These are phyloP conservation scores for Rissa tridactyla DNA, from an alignment of 2,113 vertebrate genomes.

Conservation along the genomic window DNA sequence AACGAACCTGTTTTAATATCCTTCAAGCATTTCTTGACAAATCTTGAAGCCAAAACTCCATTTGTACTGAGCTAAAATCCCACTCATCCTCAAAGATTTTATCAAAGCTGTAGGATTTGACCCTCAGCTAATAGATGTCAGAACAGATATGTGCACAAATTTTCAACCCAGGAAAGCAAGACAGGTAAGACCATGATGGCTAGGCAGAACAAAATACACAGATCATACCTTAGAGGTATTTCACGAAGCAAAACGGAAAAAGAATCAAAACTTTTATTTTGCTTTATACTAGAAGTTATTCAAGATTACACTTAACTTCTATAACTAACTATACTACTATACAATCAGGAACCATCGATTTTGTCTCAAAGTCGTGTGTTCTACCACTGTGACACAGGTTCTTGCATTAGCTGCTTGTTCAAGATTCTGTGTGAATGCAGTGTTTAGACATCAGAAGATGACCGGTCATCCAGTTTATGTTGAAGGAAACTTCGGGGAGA, in stretches of 20 bases:
- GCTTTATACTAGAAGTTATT: neutral
- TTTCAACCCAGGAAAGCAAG: neutral
- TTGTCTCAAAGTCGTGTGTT: neutral
- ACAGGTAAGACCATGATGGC: neutral
- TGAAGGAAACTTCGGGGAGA: neutral
- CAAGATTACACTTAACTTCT: neutral
- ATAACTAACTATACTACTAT: neutral
- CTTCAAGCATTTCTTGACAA: neutral
- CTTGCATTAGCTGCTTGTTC: neutral
- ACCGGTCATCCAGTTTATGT: accelerated
- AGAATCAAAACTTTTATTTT: neutral
- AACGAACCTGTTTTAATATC: neutral
- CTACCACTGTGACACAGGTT: neutral
- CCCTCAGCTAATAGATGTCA: neutral
- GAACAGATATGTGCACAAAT: neutral
- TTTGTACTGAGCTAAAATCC: neutral
- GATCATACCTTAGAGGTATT: neutral
- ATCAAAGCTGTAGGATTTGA: neutral
- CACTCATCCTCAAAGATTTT: neutral
- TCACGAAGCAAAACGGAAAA: neutral
- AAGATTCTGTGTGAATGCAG: neutral
- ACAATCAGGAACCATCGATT: neutral
- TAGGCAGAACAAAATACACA: neutral
- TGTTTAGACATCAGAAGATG: neutral
- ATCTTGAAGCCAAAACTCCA: neutral